phyloP scores from a whole-genome alignment of 2,888 invertebrate genomes.

The Drosophila tanythrix region DNA sequence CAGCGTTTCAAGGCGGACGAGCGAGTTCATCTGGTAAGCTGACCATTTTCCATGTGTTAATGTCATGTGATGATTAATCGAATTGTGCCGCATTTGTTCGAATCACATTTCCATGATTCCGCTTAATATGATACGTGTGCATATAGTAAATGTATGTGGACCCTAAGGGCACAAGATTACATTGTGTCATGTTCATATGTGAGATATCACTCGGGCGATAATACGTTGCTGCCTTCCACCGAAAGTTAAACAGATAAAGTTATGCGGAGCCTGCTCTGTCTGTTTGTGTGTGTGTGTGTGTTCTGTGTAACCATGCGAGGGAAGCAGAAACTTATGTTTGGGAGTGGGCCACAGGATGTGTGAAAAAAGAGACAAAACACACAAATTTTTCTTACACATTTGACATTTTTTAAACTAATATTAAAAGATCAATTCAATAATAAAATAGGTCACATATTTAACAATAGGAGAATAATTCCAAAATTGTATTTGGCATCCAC shows the following conservation, averaged over 20 bases:
- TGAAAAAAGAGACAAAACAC: background rate
- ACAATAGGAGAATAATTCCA: background rate
- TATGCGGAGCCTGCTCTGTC: background rate
- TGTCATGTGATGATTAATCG: slow-evolving; percentile 27
- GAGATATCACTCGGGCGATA: slow-evolving; percentile 17
- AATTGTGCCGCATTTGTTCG: slow-evolving; percentile 5
- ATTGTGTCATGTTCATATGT: slow-evolving; percentile 5
- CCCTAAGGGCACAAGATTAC: slow-evolving; percentile 13
- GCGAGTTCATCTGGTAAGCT: slow-evolving; percentile 81
- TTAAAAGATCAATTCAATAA: background rate
- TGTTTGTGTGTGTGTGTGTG: background rate
- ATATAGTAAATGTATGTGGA: slow-evolving; percentile 4
- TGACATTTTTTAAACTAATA: background rate
- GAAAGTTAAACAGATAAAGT: background rate
- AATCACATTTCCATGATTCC: slow-evolving; percentile 6
- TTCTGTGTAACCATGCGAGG: background rate
- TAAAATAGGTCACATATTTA: background rate
- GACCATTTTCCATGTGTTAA: background rate
- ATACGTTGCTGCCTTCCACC: background rate
- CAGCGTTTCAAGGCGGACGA: slow-evolving; percentile 83
- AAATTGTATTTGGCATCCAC: background rate
- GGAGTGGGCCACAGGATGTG: background rate
- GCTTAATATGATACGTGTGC: background rate
- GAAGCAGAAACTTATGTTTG: background rate
- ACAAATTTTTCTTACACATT: background rate